A percentile compares a stretch with the other conserved stretches of the same genome.
Evolutionary conservation across 2,113 vertebrate species (phyloP).

Genomic region (Podilymbus podiceps): DNA sequence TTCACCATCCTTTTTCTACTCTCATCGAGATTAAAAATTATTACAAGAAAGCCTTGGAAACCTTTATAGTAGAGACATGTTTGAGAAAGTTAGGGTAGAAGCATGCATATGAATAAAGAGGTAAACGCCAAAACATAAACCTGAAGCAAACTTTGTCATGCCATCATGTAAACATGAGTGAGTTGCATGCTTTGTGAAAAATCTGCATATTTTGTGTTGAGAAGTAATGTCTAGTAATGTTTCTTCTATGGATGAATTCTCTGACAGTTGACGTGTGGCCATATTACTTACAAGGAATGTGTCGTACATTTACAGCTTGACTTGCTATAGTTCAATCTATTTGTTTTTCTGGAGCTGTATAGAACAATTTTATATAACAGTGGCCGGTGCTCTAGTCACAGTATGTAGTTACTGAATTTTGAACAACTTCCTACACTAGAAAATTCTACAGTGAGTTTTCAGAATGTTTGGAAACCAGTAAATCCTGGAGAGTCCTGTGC

Average conservation of each 20-base stretch:
- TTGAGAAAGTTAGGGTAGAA: not conserved
- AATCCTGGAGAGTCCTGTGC: not conserved
- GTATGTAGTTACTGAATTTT: not conserved
- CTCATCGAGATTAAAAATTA: not conserved
- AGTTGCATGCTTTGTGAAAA: conserved; percentile 8
- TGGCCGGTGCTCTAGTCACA: not conserved
- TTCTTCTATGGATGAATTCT: not conserved
- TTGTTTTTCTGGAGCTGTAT: not conserved
- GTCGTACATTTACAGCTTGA: not conserved
- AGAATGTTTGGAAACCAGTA: not conserved
- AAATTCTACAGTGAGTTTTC: not conserved
- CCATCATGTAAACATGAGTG: not conserved
- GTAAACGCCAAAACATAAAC: not conserved
- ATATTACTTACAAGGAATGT: not conserved
- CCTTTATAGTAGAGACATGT: not conserved
- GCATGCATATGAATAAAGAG: not conserved
- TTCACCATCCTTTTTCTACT: not conserved
- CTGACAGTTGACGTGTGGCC: not conserved
- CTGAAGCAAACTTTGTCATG: not conserved
- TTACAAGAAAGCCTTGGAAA: not conserved
- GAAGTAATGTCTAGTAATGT: not conserved
- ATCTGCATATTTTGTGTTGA: not conserved
- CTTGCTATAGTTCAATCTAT: not conserved
- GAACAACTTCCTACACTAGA: not conserved
- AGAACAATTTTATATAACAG: not conserved